Conservation (phyloP, 2,888 invertebrate species). For the Bruchidius siliquastri region DNA sequence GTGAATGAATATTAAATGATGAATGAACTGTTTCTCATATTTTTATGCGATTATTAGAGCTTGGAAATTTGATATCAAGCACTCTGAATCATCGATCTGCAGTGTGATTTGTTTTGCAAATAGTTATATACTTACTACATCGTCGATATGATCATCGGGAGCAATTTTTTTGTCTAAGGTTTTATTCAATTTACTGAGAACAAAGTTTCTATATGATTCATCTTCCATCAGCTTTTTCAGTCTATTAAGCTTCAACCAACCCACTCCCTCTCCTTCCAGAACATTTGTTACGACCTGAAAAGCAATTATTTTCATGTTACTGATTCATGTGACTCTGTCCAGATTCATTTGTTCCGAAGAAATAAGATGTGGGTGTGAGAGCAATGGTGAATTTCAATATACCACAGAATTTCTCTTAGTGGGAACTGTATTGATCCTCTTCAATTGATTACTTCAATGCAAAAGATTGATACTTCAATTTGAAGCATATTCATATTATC, state of each 20-base stretch:
- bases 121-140: conserved; percentile 69
- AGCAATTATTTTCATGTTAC: no score
- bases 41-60: no score
- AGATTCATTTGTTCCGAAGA: no score
- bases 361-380: no score
- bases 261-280: conserved; percentile 88
- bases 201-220: conserved; percentile 94
- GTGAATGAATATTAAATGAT: neutral
- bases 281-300: conserved; percentile 73
- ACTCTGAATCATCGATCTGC: no score
- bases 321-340: no score
- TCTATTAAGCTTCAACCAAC: conserved; percentile 91
- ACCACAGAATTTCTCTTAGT: neutral
- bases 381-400: neutral
- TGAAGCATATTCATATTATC: no score
- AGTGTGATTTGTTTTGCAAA: no score
- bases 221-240: conserved; percentile 97
- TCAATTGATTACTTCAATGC: no score
- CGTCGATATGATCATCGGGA: conserved; percentile 94
- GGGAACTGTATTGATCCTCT: neutral
- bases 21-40: no score
- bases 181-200: conserved; percentile 90
- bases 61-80: neutral
- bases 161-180: conserved; percentile 89
- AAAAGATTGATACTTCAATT: no score